phyloP scores from a whole-genome alignment of 1,140 invertebrate species.

The Telenomus remus region DNA sequence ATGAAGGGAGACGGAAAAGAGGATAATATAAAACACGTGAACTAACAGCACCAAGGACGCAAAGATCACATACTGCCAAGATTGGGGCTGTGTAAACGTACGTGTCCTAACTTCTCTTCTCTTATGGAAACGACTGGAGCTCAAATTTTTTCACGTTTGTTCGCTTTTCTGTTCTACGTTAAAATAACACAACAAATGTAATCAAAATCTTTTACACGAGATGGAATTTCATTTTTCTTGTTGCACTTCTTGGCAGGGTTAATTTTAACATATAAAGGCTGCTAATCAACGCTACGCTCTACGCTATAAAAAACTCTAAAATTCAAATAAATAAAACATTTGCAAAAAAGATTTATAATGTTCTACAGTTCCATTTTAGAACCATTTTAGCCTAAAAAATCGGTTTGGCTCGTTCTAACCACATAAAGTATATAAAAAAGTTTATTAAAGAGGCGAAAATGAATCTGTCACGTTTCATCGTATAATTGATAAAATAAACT shows the following conservation, averaged over 20 bases:
- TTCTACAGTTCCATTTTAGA: too few relatives aligned
- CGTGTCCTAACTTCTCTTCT: slow-evolving; percentile 51
- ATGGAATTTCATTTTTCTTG: neutral
- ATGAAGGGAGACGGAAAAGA: slow-evolving; percentile 52
- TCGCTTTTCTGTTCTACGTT: neutral
- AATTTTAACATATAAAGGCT: slow-evolving; percentile 32
- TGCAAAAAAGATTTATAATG: too few relatives aligned
- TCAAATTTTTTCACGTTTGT: neutral
- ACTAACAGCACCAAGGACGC: slow-evolving; percentile 27
- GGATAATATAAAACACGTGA: slow-evolving; percentile 41
- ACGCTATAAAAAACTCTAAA: too few relatives aligned
- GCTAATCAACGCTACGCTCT: slow-evolving; percentile 35
- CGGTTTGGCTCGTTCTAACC: too few relatives aligned
- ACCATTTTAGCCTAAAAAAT: too few relatives aligned
- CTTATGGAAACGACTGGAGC: slow-evolving; percentile 5
- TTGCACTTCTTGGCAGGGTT: neutral
- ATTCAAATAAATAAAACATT: too few relatives aligned
- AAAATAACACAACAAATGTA: neutral
- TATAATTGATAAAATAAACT: slow-evolving; percentile 53
- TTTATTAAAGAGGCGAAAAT: slow-evolving; percentile 54
- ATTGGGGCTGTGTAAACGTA: slow-evolving; percentile 70
- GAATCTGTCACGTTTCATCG: slow-evolving; percentile 55
- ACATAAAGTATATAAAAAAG: slow-evolving; percentile 20
- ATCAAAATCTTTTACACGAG: neutral
- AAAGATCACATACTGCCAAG: slow-evolving; percentile 64